Evolutionary conservation across 2,113 vertebrate species (phyloP).

Genomic region (Tragulus kanchil): DNA sequence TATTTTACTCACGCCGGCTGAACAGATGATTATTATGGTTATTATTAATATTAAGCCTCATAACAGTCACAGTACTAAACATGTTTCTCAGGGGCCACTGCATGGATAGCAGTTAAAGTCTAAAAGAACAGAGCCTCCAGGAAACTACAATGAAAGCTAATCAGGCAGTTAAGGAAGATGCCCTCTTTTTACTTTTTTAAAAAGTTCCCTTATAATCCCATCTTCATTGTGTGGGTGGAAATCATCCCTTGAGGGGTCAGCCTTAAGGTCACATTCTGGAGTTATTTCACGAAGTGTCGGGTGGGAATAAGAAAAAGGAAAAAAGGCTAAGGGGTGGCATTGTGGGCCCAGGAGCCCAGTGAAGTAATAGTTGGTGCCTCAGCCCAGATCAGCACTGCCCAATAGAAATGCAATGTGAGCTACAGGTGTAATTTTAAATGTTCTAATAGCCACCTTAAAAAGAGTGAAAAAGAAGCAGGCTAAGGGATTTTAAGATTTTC

Average conservation of each 20-base stretch:
- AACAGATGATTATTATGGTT: neutral
- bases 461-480: neutral
- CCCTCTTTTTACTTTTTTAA: neutral
- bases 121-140: neutral
- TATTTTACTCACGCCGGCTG: neutral
- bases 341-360: neutral
- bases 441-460: neutral
- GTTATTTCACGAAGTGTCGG: neutral
- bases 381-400: neutral
- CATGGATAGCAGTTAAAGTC: neutral
- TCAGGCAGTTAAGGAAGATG: neutral
- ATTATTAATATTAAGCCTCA: conserved; percentile 1
- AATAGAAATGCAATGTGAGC: neutral
- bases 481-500: neutral
- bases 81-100: neutral
- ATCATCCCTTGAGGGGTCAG: neutral
- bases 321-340: neutral
- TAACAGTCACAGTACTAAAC: neutral
- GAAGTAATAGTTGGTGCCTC: neutral
- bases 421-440: neutral
- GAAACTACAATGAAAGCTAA: neutral
- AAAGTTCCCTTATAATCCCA: neutral
- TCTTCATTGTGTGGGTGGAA: neutral
- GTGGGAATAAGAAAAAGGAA: neutral
- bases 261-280: neutral